Evolutionary conservation across 2,113 vertebrate species (phyloP), one percentile per base, ranked within the genome.

Genomic region (Dolichallabes microphthalmus): DNA sequence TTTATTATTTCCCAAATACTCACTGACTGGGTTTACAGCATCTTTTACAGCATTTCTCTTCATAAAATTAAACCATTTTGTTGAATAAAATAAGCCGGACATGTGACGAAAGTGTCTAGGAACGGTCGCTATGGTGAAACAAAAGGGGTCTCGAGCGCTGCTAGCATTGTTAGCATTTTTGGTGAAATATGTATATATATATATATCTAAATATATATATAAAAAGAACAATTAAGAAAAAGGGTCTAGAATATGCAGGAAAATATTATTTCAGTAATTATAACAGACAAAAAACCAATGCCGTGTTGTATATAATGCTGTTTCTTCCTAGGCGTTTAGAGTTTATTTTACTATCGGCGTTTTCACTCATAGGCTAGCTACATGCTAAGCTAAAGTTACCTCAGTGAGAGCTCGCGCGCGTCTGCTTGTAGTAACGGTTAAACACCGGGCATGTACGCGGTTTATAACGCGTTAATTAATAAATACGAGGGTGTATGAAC

Each of bases 111-210:
- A 45, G 45, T 45, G 45, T 45, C 45, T 45, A 45, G 45, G 0
- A 45, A 45, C 45, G 45, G 45, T 45, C 32, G 35, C 78, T 63
- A 63, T 0, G 57, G 39, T 10, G 45, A 84, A 78, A 85, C 83
- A 85, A 85, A 68, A 78, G 83, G 55, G 73, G n/a, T 63, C 27
- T 53, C 35, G 35, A 22, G 39, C 58, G 74, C 61, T 66, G 73
- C 73, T 58, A 58, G 74, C 74, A 57, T 85, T 78, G 60, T 84
- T 84, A 63, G 71, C 71, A 45, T 15, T 52, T 52, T 20, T 14
- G 50, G 25, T 20, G 60, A 20, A 79, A 60, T 4, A 20, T 45
- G 15, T 3, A 22, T 60, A 20, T 6, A 58, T 19, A 58, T 22
- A 4, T n/a, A n/a, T n/a, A n/a, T n/a, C n/a, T n/a, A n/a, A n/a